These are phyloP conservation scores for Rhinichthys osculus DNA, from an alignment of 2,797 vertebrate species.

Conservation along the genomic window DNA sequence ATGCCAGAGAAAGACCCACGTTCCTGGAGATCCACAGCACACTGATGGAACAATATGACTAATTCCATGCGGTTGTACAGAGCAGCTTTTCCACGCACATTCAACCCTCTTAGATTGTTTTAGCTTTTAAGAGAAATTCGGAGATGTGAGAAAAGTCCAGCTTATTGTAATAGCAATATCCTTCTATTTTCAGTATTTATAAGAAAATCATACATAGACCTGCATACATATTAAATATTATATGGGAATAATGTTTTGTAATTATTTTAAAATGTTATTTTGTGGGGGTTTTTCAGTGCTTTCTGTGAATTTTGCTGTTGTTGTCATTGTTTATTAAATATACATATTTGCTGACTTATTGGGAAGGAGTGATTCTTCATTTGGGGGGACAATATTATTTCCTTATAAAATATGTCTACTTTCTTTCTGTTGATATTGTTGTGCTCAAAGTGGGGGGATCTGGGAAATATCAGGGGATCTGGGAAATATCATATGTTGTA, in stretches of 20 bases:
- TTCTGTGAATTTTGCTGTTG: background rate
- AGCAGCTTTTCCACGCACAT: background rate
- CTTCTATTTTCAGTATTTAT: background rate
- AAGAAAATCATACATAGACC: background rate
- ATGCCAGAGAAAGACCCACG: slow-evolving; percentile 89
- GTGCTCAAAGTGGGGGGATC: background rate
- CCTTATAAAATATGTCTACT: background rate
- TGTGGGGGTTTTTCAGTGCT: background rate
- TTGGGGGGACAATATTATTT: background rate
- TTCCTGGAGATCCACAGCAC: slow-evolving; percentile 90
- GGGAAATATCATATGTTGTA: no score
- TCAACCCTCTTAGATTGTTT: background rate
- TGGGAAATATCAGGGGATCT: no score
- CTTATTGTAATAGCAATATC: background rate
- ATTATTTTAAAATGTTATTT: background rate
- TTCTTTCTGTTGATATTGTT: background rate
- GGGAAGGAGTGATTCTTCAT: background rate
- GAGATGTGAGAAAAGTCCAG: background rate
- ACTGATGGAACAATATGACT: slow-evolving; percentile 78
- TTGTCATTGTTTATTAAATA: slow-evolving; percentile 24
- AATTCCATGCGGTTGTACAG: slow-evolving; percentile 8
- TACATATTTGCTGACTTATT: background rate
- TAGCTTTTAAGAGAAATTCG: background rate
- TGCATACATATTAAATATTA: background rate
- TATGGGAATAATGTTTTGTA: background rate